phyloP scores from a whole-genome alignment of 2,888 invertebrate genomes.

The Dasypogon diadema region DNA sequence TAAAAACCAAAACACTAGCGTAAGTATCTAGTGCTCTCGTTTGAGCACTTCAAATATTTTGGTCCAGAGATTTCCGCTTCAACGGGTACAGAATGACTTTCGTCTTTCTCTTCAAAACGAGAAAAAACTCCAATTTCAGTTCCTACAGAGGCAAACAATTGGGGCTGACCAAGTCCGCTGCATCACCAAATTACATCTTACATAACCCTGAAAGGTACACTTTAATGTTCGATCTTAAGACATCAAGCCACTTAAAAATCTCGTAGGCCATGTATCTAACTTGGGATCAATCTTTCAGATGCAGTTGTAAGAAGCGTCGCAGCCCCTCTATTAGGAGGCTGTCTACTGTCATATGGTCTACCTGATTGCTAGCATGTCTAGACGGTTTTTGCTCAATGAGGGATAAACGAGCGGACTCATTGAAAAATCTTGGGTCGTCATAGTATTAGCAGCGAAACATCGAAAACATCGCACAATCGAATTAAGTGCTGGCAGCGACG shows the following conservation, averaged over 20 bases:
- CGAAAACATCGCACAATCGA: neutral
- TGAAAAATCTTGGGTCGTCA: neutral
- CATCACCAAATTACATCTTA: conserved; percentile 12
- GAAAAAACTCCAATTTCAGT: neutral
- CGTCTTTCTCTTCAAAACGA: neutral
- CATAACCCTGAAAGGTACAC: conserved; percentile 22
- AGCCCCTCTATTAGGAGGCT: neutral
- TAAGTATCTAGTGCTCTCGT: neutral
- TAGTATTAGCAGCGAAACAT: neutral
- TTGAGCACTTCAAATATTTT: neutral
- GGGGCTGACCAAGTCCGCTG: neutral
- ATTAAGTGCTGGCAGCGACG: neutral
- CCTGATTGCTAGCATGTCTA: neutral
- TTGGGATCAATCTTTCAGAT: neutral
- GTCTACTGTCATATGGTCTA: neutral
- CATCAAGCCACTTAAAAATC: conserved; percentile 1
- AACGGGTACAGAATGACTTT: neutral
- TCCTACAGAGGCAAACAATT: neutral
- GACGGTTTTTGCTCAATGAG: neutral
- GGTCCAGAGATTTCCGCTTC: neutral
- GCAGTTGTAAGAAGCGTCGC: neutral
- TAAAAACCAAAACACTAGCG: neutral
- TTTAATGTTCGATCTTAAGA: conserved; percentile 24
- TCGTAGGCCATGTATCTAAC: neutral
- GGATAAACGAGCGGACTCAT: neutral